Percentiles rank a stretch among this genome's conserved stretches.
Evolutionary conservation across 2,113 vertebrate genomes (phyloP).

Genomic region (Oenanthe oenanthe): DNA sequence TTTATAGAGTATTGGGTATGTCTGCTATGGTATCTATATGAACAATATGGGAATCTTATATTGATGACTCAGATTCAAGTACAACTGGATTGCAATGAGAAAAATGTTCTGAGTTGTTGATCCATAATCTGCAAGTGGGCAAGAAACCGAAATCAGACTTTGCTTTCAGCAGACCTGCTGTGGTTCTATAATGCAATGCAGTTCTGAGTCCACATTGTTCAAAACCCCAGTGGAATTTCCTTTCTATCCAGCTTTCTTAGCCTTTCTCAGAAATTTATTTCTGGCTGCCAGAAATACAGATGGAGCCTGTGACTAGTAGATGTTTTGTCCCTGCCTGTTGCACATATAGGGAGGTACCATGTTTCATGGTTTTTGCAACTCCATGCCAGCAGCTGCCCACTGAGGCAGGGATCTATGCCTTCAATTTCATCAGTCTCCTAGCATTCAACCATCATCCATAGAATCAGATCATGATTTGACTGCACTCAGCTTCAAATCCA

Average conservation of each 20-base stretch:
- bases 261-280: neutral
- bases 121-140: neutral
- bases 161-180: neutral
- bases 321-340: neutral
- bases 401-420: neutral
- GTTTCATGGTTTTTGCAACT: neutral
- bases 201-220: neutral
- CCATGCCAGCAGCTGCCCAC: neutral
- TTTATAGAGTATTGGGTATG: neutral
- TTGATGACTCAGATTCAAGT: neutral
- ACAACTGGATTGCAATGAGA: neutral
- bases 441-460: neutral
- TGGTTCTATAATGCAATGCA: neutral
- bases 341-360: neutral
- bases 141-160: neutral
- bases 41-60: neutral
- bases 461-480: neutral
- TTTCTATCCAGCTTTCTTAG: neutral
- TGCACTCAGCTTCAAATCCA: neutral
- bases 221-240: neutral
- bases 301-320: neutral
- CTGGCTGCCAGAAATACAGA: neutral
- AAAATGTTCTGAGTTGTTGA: neutral
- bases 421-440: neutral
- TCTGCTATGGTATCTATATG: neutral